A percentile compares a stretch with the other conserved stretches of the same genome.
These are phyloP conservation scores for Plagodis dolabraria DNA, from an alignment of 2,888 invertebrate genomes.

Conservation along the genomic window DNA sequence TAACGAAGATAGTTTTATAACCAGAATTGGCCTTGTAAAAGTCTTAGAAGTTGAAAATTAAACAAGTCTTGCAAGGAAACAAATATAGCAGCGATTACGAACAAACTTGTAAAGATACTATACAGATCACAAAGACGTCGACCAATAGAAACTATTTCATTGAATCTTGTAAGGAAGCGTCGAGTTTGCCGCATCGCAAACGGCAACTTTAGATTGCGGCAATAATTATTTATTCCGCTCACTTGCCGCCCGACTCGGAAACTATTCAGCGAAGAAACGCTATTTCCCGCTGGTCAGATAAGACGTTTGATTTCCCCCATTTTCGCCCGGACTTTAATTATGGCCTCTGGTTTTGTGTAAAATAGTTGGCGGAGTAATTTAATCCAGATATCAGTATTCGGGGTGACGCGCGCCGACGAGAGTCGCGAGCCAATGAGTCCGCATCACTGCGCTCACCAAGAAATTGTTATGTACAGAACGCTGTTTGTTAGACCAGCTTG, in stretches of 20 bases:
- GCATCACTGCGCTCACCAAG: conserved; percentile 48
- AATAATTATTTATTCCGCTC: conserved; percentile 85
- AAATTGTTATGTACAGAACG: conserved; percentile 51
- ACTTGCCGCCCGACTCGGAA: conserved; percentile 73
- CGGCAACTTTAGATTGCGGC: conserved; percentile 77
- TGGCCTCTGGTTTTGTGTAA: conserved; percentile 83
- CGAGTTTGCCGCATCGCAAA: conserved; percentile 56
- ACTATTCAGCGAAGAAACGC: conserved; percentile 83
- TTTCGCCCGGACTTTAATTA: conserved; percentile 82
- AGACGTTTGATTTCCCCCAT: conserved; percentile 83
- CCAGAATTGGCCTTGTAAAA: no score
- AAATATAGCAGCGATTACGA: conserved; percentile 22
- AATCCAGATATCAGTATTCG: conserved; percentile 80
- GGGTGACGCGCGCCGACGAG: conserved; percentile 67
- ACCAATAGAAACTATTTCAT: conserved; percentile 73
- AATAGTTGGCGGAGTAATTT: conserved; percentile 83
- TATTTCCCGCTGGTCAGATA: conserved; percentile 83
- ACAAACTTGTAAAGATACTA: conserved; percentile 24
- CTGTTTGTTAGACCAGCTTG: conserved; percentile 49
- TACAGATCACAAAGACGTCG: conserved; percentile 48
- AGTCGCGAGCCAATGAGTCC: conserved; percentile 59
- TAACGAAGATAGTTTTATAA: conserved; percentile 1
- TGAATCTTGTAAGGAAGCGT: conserved; percentile 62
- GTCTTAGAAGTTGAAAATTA: conserved; percentile 3
- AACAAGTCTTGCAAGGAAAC: conserved; percentile 17